These are phyloP conservation scores for Hypomecis atomaria DNA, from an alignment of 2,888 invertebrate species.

Conservation along the genomic window DNA sequence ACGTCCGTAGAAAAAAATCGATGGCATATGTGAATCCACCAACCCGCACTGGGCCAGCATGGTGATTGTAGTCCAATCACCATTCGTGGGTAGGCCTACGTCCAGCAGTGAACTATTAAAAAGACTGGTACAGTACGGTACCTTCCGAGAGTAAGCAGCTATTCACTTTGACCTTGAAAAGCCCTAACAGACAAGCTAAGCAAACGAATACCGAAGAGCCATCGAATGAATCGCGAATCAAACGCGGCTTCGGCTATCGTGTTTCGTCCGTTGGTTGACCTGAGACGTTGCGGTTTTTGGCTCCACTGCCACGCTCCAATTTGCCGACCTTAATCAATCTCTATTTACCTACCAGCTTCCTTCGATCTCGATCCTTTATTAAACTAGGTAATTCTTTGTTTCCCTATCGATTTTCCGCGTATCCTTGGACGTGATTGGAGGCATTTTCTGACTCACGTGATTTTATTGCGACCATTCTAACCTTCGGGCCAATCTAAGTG, in stretches of 20 bases:
- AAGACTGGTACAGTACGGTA: no score
- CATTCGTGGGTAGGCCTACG: no score
- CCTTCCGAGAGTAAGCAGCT: no score
- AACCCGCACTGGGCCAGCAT: no score
- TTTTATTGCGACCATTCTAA: slow-evolving; percentile 46
- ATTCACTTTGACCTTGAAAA: background rate
- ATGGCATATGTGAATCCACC: no score
- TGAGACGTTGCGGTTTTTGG: slow-evolving; percentile 60
- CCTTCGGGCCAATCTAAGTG: slow-evolving; percentile 44
- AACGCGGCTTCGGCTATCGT: slow-evolving; percentile 62
- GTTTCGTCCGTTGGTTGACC: slow-evolving; percentile 61
- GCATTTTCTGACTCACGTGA: slow-evolving; percentile 40
- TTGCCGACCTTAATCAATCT: slow-evolving; percentile 51
- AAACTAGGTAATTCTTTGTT: slow-evolving; percentile 36
- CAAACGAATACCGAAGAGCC: slow-evolving; percentile 35
- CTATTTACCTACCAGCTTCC: slow-evolving; percentile 46
- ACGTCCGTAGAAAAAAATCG: no score
- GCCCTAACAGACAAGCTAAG: background rate
- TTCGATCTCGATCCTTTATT: slow-evolving; percentile 49
- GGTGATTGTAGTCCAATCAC: no score
- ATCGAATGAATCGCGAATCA: slow-evolving; percentile 53
- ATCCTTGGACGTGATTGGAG: slow-evolving; percentile 47
- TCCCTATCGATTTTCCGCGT: slow-evolving; percentile 52
- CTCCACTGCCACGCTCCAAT: slow-evolving; percentile 58
- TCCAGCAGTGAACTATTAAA: no score